Percentiles rank a stretch among this genome's conserved stretches.
Conservation (phyloP, 1,140 invertebrate species). For the Magallana angulata region DNA sequence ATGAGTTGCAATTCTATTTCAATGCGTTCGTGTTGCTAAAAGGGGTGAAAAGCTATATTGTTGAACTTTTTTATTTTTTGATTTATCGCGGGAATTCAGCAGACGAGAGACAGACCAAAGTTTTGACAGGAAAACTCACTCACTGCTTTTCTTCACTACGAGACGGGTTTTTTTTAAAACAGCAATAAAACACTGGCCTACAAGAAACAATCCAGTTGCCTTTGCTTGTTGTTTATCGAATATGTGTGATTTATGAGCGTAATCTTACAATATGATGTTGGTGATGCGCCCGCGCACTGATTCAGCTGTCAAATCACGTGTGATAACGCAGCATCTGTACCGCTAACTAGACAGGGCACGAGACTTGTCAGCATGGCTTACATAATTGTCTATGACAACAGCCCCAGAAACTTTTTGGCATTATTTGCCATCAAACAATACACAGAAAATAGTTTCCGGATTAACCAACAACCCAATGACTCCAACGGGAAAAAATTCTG, state of each 20-base stretch:
- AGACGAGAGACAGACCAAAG: constrained; percentile 27
- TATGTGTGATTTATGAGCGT: constrained; percentile 35
- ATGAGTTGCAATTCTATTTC: constrained; percentile 12
- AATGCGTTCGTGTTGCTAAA: not conserved
- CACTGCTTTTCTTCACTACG: not conserved
- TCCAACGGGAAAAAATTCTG: not conserved
- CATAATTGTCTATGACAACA: constrained; percentile 18
- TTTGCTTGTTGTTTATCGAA: constrained; percentile 22
- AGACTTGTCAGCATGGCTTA: constrained; percentile 1
- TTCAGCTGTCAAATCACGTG: constrained; percentile 35
- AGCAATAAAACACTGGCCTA: constrained; percentile 13
- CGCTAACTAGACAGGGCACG: constrained; percentile 12
- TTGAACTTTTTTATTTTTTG: not conserved
- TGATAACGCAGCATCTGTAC: constrained; percentile 25
- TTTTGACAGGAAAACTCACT: constrained; percentile 14
- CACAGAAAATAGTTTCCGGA: constrained; percentile 5
- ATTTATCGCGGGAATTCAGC: constrained; percentile 9
- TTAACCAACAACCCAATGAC: not conserved
- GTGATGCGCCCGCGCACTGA: constrained; percentile 30
- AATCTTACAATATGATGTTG: constrained; percentile 38
- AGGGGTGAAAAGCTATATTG: not conserved
- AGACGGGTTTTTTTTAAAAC: not conserved
- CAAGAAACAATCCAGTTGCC: constrained; percentile 15
- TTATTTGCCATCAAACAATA: constrained; percentile 1
- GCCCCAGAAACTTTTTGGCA: constrained; percentile 6